Percentiles rank a stretch among this genome's conserved stretches.
phyloP scores from a whole-genome alignment of 2,113 vertebrate genomes.

The Ailurus styani region DNA sequence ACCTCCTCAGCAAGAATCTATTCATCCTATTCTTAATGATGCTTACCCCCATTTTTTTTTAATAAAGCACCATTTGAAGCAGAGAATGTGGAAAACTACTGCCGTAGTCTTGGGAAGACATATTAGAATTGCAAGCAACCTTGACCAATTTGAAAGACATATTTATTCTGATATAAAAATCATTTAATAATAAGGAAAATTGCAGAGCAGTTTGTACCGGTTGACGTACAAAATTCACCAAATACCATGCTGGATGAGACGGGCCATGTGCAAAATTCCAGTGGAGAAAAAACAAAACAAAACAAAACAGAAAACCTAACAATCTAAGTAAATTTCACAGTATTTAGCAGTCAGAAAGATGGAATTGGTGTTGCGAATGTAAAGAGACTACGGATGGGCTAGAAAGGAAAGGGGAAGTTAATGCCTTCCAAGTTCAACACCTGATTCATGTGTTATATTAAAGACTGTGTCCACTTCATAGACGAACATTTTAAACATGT shows the following conservation, averaged over 20 bases:
- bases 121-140: constrained; percentile 45
- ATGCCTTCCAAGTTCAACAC: background rate
- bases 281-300: background rate
- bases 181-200: constrained; percentile 40
- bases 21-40: constrained; percentile 34
- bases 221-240: background rate
- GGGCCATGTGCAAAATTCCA: background rate
- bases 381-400: background rate
- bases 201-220: background rate
- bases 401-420: background rate
- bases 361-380: background rate
- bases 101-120: background rate
- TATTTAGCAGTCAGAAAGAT: background rate
- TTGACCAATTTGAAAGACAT: constrained; percentile 67
- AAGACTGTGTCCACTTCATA: background rate
- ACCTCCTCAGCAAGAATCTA: constrained; percentile 46
- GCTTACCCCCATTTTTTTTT: background rate
- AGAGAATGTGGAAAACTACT: constrained; percentile 22
- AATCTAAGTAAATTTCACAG: background rate
- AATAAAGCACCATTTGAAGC: constrained; percentile 28
- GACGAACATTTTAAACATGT: background rate
- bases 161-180: constrained; percentile 43
- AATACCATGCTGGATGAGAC: background rate
- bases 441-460: background rate
- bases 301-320: background rate